Conservation (phyloP, 2,113 vertebrate species). For the Nycticorax nycticorax region DNA sequence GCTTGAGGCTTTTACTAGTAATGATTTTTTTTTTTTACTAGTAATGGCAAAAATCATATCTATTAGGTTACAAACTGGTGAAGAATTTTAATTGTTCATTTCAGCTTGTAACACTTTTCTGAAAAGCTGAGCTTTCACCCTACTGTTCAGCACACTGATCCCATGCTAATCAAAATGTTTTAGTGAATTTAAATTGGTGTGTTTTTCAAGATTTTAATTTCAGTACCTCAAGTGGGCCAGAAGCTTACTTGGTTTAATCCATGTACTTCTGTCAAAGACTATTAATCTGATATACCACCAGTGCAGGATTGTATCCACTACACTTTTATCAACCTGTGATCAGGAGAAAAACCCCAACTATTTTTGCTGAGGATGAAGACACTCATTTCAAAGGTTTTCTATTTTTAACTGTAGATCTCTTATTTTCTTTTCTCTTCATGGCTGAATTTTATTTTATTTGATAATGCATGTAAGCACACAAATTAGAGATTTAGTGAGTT, state of each 20-base stretch:
- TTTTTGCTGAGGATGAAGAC: not conserved
- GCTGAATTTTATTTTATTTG: not conserved
- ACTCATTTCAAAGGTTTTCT: conserved; percentile 1
- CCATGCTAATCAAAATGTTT: not conserved
- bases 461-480: not conserved
- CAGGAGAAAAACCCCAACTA: not conserved
- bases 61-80: not conserved
- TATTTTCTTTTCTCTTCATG: not conserved
- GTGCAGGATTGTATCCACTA: not conserved
- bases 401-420: not conserved
- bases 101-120: not conserved
- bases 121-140: not conserved
- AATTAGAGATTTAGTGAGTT: not conserved
- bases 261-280: not conserved
- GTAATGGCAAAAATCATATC: not conserved
- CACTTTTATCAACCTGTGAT: not conserved
- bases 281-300: not conserved
- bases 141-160: not conserved
- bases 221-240: not conserved
- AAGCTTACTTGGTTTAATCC: not conserved
- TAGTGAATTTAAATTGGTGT: not conserved
- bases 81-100: not conserved
- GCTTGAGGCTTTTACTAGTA: not conserved
- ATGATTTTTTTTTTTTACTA: not conserved
- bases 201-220: not conserved